These are phyloP conservation scores for Eilema griseolum DNA, from an alignment of 2,888 invertebrate genomes.

Conservation along the genomic window DNA sequence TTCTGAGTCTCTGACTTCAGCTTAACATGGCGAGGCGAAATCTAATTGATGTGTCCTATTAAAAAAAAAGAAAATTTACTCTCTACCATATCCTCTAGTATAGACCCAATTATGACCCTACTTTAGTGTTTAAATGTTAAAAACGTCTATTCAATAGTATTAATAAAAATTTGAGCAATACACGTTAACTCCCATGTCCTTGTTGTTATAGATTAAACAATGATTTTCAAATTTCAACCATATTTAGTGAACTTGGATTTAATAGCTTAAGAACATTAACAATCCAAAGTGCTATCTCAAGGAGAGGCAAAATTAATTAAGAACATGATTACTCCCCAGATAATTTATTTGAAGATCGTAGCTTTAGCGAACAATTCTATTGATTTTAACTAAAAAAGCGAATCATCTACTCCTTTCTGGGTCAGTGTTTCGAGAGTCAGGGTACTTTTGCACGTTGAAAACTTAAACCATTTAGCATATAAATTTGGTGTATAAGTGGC, in stretches of 20 bases:
- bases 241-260: background rate
- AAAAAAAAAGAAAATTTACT: too few relatives aligned
- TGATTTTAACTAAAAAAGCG: conserved; percentile 18
- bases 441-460: conserved; percentile 6
- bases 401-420: conserved; percentile 24
- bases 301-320: conserved; percentile 13
- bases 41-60: too few relatives aligned
- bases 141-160: background rate
- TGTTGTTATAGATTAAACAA: background rate
- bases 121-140: background rate
- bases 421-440: conserved; percentile 19
- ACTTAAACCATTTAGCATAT: conserved; percentile 14
- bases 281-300: conserved; percentile 2
- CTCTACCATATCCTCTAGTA: too few relatives aligned
- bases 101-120: background rate
- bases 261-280: background rate
- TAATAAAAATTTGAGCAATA: background rate
- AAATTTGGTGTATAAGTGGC: conserved; percentile 6
- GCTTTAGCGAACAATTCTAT: conserved; percentile 8
- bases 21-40: too few relatives aligned
- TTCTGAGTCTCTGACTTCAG: too few relatives aligned
- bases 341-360: conserved; percentile 11
- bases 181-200: background rate
- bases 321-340: conserved; percentile 3
- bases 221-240: background rate